Conservation (phyloP, 64 coral and sea anemone genomes). For the Cladopsammia gracilis region DNA sequence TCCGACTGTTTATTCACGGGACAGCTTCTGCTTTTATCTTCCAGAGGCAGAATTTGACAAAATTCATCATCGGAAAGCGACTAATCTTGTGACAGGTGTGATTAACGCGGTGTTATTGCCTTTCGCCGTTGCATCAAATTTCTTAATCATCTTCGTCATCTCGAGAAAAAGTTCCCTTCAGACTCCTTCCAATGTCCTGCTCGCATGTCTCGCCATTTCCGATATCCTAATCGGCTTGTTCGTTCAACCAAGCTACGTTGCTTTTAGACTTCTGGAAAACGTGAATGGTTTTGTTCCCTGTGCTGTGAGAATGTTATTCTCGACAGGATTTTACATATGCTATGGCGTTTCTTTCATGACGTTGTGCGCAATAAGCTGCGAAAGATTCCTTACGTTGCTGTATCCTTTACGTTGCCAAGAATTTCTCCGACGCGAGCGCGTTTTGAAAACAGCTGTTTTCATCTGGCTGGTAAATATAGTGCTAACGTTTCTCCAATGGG, state of each 20-base stretch:
- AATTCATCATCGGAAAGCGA: conserved; percentile 11
- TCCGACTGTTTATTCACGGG: background rate
- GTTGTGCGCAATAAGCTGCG: too few relatives aligned
- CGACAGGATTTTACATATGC: conserved; percentile 83
- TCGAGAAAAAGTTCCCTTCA: background rate
- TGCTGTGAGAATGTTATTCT: conserved; percentile 63
- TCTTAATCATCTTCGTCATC: conserved; percentile 53
- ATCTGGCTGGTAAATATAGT: conserved; percentile 36
- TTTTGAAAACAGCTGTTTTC: background rate
- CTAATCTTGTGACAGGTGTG: conserved; percentile 76
- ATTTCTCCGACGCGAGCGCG: conserved; percentile 34
- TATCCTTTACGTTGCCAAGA: conserved; percentile 59
- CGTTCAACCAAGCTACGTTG: conserved; percentile 66
- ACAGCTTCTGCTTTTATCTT: conserved; percentile 35
- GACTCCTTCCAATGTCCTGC: conserved; percentile 63
- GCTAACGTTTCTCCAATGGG: too few relatives aligned
- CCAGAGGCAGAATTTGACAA: conserved; percentile 39
- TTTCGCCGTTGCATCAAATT: conserved; percentile 68
- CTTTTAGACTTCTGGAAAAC: conserved; percentile 75
- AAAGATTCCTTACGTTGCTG: too few relatives aligned
- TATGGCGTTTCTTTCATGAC: background rate
- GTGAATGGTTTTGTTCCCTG: conserved; percentile 62
- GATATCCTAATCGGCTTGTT: conserved; percentile 62
- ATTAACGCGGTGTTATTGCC: conserved; percentile 79
- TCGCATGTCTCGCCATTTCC: conserved; percentile 72